Percentiles rank a stretch among this genome's conserved stretches.
Evolutionary conservation across 1,140 invertebrate species (phyloP).

Genomic region (Achroia grisella): DNA sequence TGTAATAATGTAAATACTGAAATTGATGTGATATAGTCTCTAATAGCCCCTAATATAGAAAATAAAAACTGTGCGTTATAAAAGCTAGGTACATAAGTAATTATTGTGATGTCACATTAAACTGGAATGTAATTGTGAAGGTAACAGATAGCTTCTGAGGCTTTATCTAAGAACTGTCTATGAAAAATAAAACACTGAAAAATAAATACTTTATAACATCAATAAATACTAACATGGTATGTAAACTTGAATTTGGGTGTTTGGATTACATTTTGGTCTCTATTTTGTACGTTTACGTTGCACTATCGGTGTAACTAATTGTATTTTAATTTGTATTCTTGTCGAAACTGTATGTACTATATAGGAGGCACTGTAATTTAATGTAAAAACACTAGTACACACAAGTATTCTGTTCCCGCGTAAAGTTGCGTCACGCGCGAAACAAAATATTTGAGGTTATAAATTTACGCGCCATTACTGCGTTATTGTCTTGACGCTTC

Average conservation of each 20-base stretch:
- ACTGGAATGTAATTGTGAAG: constrained; percentile 41
- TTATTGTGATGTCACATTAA: constrained; percentile 12
- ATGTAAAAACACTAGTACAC: constrained; percentile 4
- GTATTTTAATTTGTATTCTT: constrained; percentile 12
- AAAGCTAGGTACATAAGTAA: constrained; percentile 7
- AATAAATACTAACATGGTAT: constrained; percentile 43
- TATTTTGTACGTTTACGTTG: constrained; percentile 64
- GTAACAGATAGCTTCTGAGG: constrained; percentile 54
- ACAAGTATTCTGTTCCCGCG: not conserved
- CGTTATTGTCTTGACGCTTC: constrained; percentile 47
- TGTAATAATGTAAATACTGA: too few relatives aligned
- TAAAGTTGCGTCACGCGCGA: not conserved
- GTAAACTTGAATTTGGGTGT: constrained; percentile 31
- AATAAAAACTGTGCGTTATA: constrained; percentile 30
- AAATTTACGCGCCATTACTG: constrained; percentile 22
- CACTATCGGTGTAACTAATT: constrained; percentile 36
- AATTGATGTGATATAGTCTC: too few relatives aligned
- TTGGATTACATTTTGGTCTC: constrained; percentile 61
- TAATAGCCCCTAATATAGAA: too few relatives aligned
- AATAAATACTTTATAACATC: constrained; percentile 44
- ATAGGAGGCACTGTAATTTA: constrained; percentile 35
- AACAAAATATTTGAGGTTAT: not conserved
- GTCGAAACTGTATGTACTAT: constrained; percentile 20
- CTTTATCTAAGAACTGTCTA: constrained; percentile 41
- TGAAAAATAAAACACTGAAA: constrained; percentile 31